Base-by-base conservation (phyloP, 1,140 invertebrate species). In the Agraylea sexmaculata region DNA sequence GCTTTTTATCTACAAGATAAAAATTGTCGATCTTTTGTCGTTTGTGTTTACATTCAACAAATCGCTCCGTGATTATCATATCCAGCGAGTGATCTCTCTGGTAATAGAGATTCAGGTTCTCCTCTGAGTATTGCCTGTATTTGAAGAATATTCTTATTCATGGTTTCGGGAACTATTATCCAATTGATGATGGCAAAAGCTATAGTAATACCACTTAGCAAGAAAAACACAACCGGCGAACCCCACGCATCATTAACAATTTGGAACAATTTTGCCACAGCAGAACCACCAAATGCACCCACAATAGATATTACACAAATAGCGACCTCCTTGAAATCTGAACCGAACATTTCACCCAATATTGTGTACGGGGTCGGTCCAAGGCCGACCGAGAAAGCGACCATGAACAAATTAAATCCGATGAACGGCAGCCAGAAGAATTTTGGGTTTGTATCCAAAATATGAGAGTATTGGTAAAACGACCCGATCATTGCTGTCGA, bases 331-430 rank as follows among this genome's bases (percentile, higher is more conserved):
- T 49, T 49, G 12, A 46, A 43, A 12, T 43, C 38, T 11, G 43
- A 42, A 11, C 40, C 37, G 27, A 49, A 49, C n/a, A 49, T 13
- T 33, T 49, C 47, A 28, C 47, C 47, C 16, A 49, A 13, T 30
- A 46, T 43, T 8, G 47, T 49, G 11, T 31, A 46, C 11, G 47
- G 47, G 8, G 46, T 29, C 8, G 47, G 37, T 37, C 43, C 37
- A n/a, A 49, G 28, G 8, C 47, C 47, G 19, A 49, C 37, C 7
- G 47, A 37, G 11, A 49, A 49, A 22, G 45, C 45, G 20, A 45
- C 37, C 33, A 45, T 43, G 6, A 49, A 30, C 17, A 40, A 23
- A 29, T 43, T 45, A 16, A 49, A 23, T 8, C 25, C 36, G 1
- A 49, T 22, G 4, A 49, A 7, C 19, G 47, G 47, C 39, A 23